Base-by-base conservation (phyloP, 2,888 invertebrate genomes). In the Pristionchus fissidentatus region DNA sequence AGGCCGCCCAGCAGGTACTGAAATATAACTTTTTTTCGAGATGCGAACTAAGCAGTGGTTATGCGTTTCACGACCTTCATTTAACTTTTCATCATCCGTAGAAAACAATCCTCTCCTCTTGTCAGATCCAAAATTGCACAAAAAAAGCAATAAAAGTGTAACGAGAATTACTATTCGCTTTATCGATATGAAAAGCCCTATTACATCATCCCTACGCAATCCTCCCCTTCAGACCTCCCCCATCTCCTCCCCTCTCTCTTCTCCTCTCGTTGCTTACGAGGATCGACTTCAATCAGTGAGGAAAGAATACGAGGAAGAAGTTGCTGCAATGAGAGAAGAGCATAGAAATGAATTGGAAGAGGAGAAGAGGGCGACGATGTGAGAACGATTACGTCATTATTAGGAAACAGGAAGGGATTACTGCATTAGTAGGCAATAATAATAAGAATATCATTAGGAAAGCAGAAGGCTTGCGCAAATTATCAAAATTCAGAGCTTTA, bases 301-400 rank as follows among this genome's bases (percentile, higher is more conserved):
- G 80, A 85, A 84, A 41, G 86, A 86, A 38, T 90, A 89, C 75
- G 90, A 89, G 35, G 86, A 86, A 1, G 88, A 89, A 70, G 78
- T 91, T 38, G 87, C 88, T 26, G 82, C 70, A 10, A 84, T 91
- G 46, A 85, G 85, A 55, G 84, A 84, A 55, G 90, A 91, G 62
- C 90, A 90, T 84, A 84, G 86, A 26, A 83, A 87, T 62, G 90
- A 91, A 85, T 66, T 91, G 83, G 89, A 90, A 57, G 91, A 91
- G 38, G 91, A 91, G 86, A 91, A 91, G 84, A 84, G 88, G 49
- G 91, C 90, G 29, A 91, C 91, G 7, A 84, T 88, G 84, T 81
- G 19, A 81, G 43, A 32, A 19, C n/a, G n/a, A n/a, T n/a, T n/a
- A n/a, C 10, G 15, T 29, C 8, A 73, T 15, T 73, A 73, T 15